Conservation (phyloP, 2,888 invertebrate genomes). For the Zygothrica quintamaculata region DNA sequence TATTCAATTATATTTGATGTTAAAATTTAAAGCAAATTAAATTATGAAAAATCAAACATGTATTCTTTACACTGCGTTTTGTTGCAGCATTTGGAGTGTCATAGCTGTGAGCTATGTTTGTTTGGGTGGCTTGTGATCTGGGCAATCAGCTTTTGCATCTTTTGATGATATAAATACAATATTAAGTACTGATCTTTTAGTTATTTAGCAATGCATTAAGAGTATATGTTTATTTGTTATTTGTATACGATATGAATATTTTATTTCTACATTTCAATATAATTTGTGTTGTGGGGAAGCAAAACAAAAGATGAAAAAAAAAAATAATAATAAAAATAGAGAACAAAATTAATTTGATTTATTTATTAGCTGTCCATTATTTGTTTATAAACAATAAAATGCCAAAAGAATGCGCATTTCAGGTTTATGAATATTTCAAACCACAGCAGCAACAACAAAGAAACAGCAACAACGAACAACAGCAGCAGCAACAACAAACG, state of each 20-base stretch:
- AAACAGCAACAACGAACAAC: conserved; percentile 46
- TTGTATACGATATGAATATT: conserved; percentile 17
- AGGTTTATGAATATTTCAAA: conserved; percentile 73
- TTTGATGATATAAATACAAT: conserved; percentile 7
- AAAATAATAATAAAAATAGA: no score
- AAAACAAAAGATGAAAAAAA: no score
- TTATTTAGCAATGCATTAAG: background rate
- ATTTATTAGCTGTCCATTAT: conserved; percentile 77
- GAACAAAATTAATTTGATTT: conserved; percentile 74
- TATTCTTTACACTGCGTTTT: no score
- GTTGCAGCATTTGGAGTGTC: background rate
- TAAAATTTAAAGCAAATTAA: no score
- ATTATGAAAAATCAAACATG: no score
- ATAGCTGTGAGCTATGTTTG: conserved; percentile 14
- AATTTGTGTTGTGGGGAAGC: conserved; percentile 26
- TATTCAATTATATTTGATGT: no score
- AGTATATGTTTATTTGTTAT: conserved; percentile 5
- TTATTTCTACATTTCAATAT: conserved; percentile 3
- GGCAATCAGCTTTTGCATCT: conserved; percentile 10
- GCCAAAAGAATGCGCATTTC: conserved; percentile 73
- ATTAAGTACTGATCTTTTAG: background rate
- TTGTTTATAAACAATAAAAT: conserved; percentile 78
- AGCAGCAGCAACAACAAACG: conserved; percentile 39
- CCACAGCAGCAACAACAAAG: conserved; percentile 36
- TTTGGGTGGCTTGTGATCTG: conserved; percentile 26